Evolutionary conservation across 2,797 vertebrate genomes (phyloP), one percentile per base, ranked within the genome.

Genomic region (Pseudomugil gertrudae): DNA sequence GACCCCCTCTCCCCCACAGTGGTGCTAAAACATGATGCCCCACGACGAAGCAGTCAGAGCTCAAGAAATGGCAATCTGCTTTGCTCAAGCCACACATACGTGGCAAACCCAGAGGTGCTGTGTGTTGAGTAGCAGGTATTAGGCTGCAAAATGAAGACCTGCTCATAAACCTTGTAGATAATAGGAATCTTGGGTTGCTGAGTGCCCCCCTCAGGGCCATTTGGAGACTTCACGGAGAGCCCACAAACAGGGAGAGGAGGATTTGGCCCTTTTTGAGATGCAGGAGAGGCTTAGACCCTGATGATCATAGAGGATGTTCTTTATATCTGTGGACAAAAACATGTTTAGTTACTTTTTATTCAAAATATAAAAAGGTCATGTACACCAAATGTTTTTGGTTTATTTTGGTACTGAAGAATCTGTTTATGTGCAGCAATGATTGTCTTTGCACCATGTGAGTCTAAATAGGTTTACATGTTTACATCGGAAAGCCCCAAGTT

Each of bases 121-220:
- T 80, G 74, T 90, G 72, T 86, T 71, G 53, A 87, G 84, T 80
- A 65, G 72, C 76, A 55, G 63, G 76, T 87, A 85, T 91, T 89
- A 83, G 72, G 82, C 83, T 84, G 67, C 66, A 59, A 90, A 92
- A 90, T 89, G 84, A 90, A 90, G 88, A 87, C 64, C 74, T 59
- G 72, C 82, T 76, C 84, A 79, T 83, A 87, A 72, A 68, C 76
- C 55, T 72, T 82, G 80, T 68, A 84, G 83, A 88, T 90, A 92
- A 92, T 92, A 79, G 90, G 90, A 84, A 84, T 82, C 80, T 76
- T 65, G 85, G 79, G 80, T 81, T 85, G 78, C 84, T 82, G 79
- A 83, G 80, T 70, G 29, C 57, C 79, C 61, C 81, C 89, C 85
- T 83, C 70, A 27, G 87, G 89, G 85, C 78, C 69, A 66, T 83